Evolutionary conservation across 2,113 vertebrate genomes (phyloP).

Genomic region (Epinephelus cyanopodus): DNA sequence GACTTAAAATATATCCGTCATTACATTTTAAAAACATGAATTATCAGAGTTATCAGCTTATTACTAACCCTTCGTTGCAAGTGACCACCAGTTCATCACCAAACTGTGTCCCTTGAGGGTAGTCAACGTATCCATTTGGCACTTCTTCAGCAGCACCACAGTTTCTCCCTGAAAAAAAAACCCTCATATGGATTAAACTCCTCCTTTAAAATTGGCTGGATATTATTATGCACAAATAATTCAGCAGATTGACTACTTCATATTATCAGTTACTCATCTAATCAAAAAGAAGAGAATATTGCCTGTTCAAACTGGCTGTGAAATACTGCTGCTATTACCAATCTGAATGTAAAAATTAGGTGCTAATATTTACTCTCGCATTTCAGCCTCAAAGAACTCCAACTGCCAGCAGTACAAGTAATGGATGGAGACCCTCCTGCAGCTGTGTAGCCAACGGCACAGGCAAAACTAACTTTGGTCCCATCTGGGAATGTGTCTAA

Average conservation of each 20-base stretch:
- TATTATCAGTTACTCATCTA: not conserved
- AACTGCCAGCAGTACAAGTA: conserved; percentile 45
- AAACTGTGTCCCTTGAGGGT: not conserved
- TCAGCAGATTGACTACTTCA: not conserved
- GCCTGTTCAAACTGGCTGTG: not conserved
- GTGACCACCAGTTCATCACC: rapidly evolving
- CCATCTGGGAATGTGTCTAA: not conserved
- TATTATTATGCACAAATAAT: not conserved
- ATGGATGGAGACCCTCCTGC: rapidly evolving
- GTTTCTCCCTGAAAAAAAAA: conserved; percentile 20
- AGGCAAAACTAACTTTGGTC: not conserved
- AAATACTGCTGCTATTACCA: not conserved
- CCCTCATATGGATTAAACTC: not conserved
- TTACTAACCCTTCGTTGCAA: conserved; percentile 43
- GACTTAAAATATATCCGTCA: too few relatives aligned
- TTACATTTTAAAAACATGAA: too few relatives aligned
- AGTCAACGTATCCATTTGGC: rapidly evolving
- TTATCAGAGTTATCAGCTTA: not conserved
- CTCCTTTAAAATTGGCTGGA: too few relatives aligned
- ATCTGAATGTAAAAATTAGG: not conserved
- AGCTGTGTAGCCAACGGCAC: rapidly evolving
- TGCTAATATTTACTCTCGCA: conserved; percentile 66
- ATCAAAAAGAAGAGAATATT: not conserved
- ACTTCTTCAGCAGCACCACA: conserved; percentile 23
- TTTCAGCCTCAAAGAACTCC: conserved; percentile 5